phyloP scores from a whole-genome alignment of 1,140 invertebrate genomes.

The Polypedilum pembai region DNA sequence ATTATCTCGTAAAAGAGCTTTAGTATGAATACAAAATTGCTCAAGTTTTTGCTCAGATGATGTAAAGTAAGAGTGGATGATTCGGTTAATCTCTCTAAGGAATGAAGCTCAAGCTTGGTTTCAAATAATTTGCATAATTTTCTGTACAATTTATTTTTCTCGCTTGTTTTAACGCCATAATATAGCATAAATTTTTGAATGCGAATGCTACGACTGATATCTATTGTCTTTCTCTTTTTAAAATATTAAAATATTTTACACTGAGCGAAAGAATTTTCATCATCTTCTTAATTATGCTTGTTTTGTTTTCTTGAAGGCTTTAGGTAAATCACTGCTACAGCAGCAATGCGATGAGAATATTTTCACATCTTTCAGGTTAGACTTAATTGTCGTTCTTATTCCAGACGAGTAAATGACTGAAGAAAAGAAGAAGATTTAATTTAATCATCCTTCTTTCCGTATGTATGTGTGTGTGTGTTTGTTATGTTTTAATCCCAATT shows the following conservation, averaged over 20 bases:
- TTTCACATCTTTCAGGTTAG: neutral
- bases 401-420: neutral
- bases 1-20: neutral
- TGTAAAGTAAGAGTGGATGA: slow-evolving; percentile 1
- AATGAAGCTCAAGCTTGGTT: neutral
- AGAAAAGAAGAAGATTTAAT: slow-evolving; percentile 1
- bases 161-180: neutral
- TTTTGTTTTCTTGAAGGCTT: neutral
- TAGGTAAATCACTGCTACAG: slow-evolving; percentile 8
- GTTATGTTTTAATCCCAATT: neutral
- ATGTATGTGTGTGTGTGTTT: neutral
- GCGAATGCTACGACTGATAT: neutral
- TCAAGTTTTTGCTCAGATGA: neutral
- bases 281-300: slow-evolving; percentile 19
- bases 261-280: neutral
- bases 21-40: neutral
- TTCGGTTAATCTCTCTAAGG: slow-evolving; percentile 9
- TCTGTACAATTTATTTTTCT: slow-evolving; percentile 5
- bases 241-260: too few relatives aligned
- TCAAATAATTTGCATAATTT: slow-evolving; percentile 7
- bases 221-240: slow-evolving; percentile 20
- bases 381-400: slow-evolving; percentile 24
- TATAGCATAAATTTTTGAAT: slow-evolving; percentile 3
- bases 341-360: too few relatives aligned
- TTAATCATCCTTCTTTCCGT: neutral